Conservation (phyloP, 2,888 invertebrate genomes). For the Timema podura region DNA sequence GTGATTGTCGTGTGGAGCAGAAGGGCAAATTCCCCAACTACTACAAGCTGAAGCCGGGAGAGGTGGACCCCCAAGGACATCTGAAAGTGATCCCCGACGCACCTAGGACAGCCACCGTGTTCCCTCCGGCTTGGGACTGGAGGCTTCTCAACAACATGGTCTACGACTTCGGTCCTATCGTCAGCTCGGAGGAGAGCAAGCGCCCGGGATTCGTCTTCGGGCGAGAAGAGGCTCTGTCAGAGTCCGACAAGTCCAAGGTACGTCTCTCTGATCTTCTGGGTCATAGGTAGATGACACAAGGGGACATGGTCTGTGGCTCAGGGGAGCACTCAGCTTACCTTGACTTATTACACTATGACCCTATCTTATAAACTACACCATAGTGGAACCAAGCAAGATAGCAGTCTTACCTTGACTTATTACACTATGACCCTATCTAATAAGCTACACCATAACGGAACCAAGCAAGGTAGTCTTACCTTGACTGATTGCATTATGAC, state of each 20-base stretch:
- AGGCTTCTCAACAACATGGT: conserved; percentile 47
- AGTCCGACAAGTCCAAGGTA: conserved; percentile 8
- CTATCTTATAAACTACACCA: too few species aligned
- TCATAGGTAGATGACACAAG: too few species aligned
- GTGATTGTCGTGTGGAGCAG: conserved; percentile 45
- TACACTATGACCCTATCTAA: too few species aligned
- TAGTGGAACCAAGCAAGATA: too few species aligned
- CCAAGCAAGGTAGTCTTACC: too few species aligned
- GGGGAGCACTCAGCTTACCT: too few species aligned
- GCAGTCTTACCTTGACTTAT: too few species aligned
- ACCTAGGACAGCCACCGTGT: conserved; percentile 70
- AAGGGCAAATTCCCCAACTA: conserved; percentile 77
- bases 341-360: too few species aligned
- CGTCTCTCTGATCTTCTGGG: too few species aligned
- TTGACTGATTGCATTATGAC: too few species aligned
- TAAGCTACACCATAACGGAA: too few species aligned
- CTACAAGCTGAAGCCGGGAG: conserved; percentile 68
- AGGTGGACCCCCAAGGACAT: conserved; percentile 65
- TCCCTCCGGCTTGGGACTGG: conserved; percentile 71
- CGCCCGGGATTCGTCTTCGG: conserved; percentile 16
- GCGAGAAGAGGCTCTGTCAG: conserved; percentile 7
- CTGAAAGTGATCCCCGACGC: conserved; percentile 73
- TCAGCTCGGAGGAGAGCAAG: conserved; percentile 21
- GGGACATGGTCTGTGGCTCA: too few species aligned
- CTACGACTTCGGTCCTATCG: conserved; percentile 28